Evolutionary conservation across 2,888 invertebrate genomes (phyloP), one percentile per base, ranked within the genome.

Genomic region (Eurois occulta): DNA sequence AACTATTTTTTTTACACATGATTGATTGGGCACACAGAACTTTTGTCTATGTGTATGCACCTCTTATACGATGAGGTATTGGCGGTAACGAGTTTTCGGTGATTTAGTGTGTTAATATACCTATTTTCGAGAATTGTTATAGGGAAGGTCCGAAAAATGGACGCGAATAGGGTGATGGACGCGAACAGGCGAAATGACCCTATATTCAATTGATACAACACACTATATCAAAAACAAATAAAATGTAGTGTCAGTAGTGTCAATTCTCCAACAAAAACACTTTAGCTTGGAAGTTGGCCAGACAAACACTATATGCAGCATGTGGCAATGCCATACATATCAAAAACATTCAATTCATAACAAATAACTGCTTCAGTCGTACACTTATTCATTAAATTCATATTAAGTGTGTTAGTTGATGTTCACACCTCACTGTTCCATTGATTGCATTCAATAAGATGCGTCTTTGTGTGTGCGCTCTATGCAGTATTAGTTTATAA

Each of bases 241-340:
- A 89, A 88, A 87, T 84, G 76, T 75, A 81, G 82, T 89, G 90
- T 90, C 88, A 89, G 80, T 76, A 80, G 82, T 89, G 91, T 90
- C 87, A 90, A 90, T 90, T 89, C 83, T 78, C 85, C 80, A 89
- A 90, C 87, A 87, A 83, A 85, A 89, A 89, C 86, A 91, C 90
- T 90, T 92, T 87, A 86, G 80, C 80, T 94, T 95, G 94, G 94
- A 94, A 86, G 80, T 55, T 77, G 72, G 94, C 94, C 95, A 95
- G 91, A 89, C 88, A 87, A 89, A 91, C 91, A 91, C 83, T 86
- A 89, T 89, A 89, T 75, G 67, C 75, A 81, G 80, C 85, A 80
- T 86, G 86, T 84, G 84, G 82, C 82, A 84, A 86, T 90, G 87
- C 86, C 78, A 75, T 85, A 77, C 78, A 87, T 88, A 88, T 86